Percentiles rank a stretch among this genome's conserved stretches.
Evolutionary conservation across 2,888 invertebrate species (phyloP).

Genomic region (Drosophila fulvimacula): DNA sequence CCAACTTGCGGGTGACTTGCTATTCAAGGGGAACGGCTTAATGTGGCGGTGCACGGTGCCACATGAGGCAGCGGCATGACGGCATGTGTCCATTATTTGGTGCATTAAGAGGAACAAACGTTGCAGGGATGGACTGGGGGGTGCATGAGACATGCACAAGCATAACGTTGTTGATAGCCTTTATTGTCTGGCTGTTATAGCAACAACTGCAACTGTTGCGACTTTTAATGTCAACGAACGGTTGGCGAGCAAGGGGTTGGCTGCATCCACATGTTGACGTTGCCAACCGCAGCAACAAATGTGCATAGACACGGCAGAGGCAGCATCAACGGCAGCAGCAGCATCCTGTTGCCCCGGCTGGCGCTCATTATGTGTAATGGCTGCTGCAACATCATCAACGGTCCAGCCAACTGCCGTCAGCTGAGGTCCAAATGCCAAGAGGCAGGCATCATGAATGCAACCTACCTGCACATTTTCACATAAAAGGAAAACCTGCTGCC

Average conservation of each 20-base stretch:
- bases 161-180: slow-evolving; percentile 63
- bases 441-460: slow-evolving; percentile 65
- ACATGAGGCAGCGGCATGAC: slow-evolving; percentile 40
- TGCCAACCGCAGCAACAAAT: slow-evolving; percentile 76
- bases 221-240: slow-evolving; percentile 73
- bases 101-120: slow-evolving; percentile 50
- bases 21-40: slow-evolving; percentile 51
- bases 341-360: slow-evolving; percentile 52
- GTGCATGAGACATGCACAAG: slow-evolving; percentile 28
- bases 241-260: not conserved
- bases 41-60: slow-evolving; percentile 49
- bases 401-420: slow-evolving; percentile 20
- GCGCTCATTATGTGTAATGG: slow-evolving; percentile 77
- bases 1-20: slow-evolving; percentile 28
- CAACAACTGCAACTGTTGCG: slow-evolving; percentile 65
- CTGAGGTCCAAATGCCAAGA: slow-evolving; percentile 52
- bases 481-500: slow-evolving; percentile 48
- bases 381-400: slow-evolving; percentile 42
- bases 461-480: slow-evolving; percentile 65
- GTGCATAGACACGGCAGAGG: slow-evolving; percentile 59
- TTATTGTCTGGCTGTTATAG: slow-evolving; percentile 66
- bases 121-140: not conserved
- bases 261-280: slow-evolving; percentile 58
- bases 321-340: slow-evolving; percentile 24
- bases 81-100: slow-evolving; percentile 66